phyloP scores from a whole-genome alignment of 1,140 invertebrate genomes.

The Colletes gigas region DNA sequence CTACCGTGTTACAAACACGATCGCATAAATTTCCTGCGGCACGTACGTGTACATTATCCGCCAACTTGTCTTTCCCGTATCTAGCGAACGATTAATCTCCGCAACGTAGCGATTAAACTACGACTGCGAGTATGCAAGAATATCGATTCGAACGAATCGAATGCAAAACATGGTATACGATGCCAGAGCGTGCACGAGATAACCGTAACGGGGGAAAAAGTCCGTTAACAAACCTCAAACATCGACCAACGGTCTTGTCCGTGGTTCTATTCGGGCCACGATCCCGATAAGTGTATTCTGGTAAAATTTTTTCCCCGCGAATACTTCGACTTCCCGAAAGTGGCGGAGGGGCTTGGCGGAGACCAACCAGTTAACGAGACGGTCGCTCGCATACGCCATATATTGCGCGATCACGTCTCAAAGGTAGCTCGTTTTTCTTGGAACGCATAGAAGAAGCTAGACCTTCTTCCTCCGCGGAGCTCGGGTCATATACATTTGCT shows the following conservation, averaged over 20 bases:
- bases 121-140: constrained; percentile 30
- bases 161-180: constrained; percentile 42
- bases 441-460: constrained; percentile 34
- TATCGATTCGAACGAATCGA: constrained; percentile 45
- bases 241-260: neutral
- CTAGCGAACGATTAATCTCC: constrained; percentile 42
- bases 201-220: constrained; percentile 27
- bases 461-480: constrained; percentile 29
- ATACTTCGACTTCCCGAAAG: constrained; percentile 17
- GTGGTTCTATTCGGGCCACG: neutral
- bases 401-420: constrained; percentile 34
- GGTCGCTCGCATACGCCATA: constrained; percentile 10
- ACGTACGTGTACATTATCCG: constrained; percentile 20
- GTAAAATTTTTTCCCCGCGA: constrained; percentile 26
- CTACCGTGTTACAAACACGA: constrained; percentile 6
- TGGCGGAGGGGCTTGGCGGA: neutral
- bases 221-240: constrained; percentile 27
- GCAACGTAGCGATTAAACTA: constrained; percentile 37
- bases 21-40: constrained; percentile 24
- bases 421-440: constrained; percentile 26
- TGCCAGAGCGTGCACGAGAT: neutral
- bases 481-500: constrained; percentile 32
- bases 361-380: constrained; percentile 14
- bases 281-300: constrained; percentile 26
- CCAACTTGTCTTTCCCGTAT: constrained; percentile 37